phyloP scores from a whole-genome alignment of 2,113 vertebrate genomes.

The Otocyon megalotis region DNA sequence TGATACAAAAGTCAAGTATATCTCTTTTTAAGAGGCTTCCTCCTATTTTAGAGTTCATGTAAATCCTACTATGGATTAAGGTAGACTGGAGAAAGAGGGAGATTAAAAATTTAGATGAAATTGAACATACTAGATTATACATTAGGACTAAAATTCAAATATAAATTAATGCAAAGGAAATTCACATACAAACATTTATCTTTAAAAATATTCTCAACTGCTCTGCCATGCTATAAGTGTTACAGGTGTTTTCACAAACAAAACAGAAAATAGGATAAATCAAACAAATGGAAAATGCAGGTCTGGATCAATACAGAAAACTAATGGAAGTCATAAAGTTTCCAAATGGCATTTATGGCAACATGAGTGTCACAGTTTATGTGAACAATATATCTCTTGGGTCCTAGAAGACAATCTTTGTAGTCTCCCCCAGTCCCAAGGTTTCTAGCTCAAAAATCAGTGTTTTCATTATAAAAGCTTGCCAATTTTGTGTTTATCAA shows the following conservation, averaged over 20 bases:
- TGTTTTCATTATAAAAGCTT: background rate
- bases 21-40: background rate
- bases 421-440: background rate
- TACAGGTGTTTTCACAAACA: background rate
- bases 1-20: background rate
- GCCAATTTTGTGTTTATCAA: background rate
- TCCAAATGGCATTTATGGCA: background rate
- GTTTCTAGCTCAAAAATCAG: background rate
- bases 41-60: background rate
- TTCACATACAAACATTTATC: background rate
- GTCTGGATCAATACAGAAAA: background rate
- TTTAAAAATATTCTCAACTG: background rate
- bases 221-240: background rate
- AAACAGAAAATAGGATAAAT: background rate
- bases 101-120: background rate
- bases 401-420: background rate
- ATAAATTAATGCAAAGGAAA: background rate
- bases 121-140: background rate
- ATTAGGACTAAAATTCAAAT: background rate
- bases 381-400: background rate
- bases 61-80: background rate
- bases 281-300: background rate
- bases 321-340: background rate
- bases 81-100: background rate
- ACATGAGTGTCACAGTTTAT: background rate